A percentile compares a stretch with the other conserved stretches of the same genome.
phyloP scores from a whole-genome alignment of 2,888 invertebrate genomes.

The Deilephila elpenor region DNA sequence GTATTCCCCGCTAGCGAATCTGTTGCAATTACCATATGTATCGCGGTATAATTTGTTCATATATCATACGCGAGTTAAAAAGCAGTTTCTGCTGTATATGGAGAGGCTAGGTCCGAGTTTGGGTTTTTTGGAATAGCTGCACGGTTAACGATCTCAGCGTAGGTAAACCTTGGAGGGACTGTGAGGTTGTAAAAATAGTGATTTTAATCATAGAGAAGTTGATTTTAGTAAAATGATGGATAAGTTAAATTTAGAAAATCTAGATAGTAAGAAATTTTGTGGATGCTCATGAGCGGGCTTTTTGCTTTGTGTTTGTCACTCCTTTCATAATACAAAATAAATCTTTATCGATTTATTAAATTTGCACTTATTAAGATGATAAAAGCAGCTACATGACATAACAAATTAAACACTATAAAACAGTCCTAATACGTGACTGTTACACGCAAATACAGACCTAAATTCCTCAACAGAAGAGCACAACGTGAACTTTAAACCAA shows the following conservation, averaged over 20 bases:
- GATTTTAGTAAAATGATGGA: no score
- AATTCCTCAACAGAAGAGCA: background rate
- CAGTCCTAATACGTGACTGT: no score
- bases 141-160: background rate
- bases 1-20: conserved; percentile 34
- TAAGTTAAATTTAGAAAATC: no score
- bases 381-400: background rate
- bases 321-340: no score
- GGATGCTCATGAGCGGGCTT: no score
- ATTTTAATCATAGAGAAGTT: no score
- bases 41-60: background rate
- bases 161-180: background rate
- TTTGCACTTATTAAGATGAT: no score
- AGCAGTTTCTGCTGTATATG: background rate
- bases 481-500: background rate
- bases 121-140: background rate
- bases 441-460: background rate
- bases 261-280: no score
- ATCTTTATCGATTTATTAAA: no score
- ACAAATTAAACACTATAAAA: background rate
- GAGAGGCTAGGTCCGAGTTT: background rate
- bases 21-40: background rate
- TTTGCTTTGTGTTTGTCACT: no score
- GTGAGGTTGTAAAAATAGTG: background rate
- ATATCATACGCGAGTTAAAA: background rate